phyloP scores from a whole-genome alignment of 2,797 vertebrate genomes.

The Coendou prehensilis region DNA sequence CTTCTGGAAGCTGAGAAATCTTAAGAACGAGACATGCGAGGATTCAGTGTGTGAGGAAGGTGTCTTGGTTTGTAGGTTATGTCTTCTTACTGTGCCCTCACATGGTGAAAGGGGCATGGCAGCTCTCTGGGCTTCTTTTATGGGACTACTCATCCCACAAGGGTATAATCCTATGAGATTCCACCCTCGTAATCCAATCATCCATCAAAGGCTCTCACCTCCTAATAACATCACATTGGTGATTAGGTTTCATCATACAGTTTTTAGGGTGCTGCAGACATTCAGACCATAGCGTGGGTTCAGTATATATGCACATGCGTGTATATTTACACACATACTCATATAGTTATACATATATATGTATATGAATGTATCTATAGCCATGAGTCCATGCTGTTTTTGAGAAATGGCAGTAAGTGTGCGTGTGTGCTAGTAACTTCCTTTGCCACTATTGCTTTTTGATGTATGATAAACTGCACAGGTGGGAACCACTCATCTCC shows the following conservation, averaged over 20 bases:
- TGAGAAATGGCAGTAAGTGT: constrained; percentile 19
- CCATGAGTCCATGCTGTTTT: neutral
- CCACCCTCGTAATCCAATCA: neutral
- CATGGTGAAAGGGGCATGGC: neutral
- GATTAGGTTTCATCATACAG: neutral
- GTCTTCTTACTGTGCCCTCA: neutral
- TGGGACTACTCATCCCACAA: neutral
- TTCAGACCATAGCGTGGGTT: neutral
- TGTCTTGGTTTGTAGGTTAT: neutral
- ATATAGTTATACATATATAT: neutral
- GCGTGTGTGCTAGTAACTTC: neutral
- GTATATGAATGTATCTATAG: neutral
- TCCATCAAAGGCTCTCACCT: neutral
- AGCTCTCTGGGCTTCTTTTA: neutral
- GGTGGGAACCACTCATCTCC: neutral
- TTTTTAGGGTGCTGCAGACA: neutral
- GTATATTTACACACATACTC: neutral
- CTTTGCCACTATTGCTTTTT: constrained; percentile 6
- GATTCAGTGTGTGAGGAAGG: neutral
- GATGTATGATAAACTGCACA: neutral
- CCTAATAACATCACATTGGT: neutral
- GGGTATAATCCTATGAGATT: neutral
- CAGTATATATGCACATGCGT: neutral
- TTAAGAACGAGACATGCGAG: neutral
- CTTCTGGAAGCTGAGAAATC: neutral